These are phyloP conservation scores for Erebia epiphron DNA, from an alignment of 2,888 invertebrate species.

Conservation along the genomic window DNA sequence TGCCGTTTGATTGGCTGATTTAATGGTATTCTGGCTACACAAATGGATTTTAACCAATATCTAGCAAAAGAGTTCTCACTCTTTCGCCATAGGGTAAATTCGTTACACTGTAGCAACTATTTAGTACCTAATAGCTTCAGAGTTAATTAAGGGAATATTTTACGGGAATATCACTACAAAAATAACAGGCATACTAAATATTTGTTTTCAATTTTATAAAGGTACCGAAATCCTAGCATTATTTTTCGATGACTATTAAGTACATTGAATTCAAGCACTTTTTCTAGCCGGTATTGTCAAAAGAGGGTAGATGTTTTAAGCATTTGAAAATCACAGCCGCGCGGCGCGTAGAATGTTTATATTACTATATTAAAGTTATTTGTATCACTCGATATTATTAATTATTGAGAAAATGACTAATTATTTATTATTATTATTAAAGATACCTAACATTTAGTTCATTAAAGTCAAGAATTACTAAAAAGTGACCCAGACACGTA, in stretches of 20 bases:
- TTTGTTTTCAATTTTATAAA: neutral
- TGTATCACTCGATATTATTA: slow-evolving; percentile 10
- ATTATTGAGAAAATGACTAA: slow-evolving; percentile 8
- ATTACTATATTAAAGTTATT: slow-evolving; percentile 6
- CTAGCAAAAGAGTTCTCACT: too few species aligned
- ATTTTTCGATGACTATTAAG: neutral
- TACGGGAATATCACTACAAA: too few species aligned
- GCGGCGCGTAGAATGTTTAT: neutral
- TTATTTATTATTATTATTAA: neutral
- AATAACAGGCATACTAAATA: neutral
- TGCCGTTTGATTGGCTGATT: too few species aligned
- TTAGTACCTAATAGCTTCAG: too few species aligned
- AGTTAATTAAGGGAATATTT: too few species aligned
- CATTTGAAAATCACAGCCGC: neutral
- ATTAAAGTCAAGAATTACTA: neutral
- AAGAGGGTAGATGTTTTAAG: slow-evolving; percentile 4
- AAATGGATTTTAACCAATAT: too few species aligned
- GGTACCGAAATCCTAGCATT: neutral
- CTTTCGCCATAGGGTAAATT: too few species aligned
- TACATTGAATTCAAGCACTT: neutral
- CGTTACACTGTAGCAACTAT: too few species aligned
- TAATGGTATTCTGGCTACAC: too few species aligned
- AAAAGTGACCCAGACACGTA: slow-evolving; percentile 34
- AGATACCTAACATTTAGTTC: slow-evolving; percentile 7
- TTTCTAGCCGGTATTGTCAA: neutral